These are phyloP conservation scores for Aurelia aurita complex sp. Pacific DNA, from an alignment of 30 jellyfish, hydroid and myxozoan genomes.

Conservation along the genomic window DNA sequence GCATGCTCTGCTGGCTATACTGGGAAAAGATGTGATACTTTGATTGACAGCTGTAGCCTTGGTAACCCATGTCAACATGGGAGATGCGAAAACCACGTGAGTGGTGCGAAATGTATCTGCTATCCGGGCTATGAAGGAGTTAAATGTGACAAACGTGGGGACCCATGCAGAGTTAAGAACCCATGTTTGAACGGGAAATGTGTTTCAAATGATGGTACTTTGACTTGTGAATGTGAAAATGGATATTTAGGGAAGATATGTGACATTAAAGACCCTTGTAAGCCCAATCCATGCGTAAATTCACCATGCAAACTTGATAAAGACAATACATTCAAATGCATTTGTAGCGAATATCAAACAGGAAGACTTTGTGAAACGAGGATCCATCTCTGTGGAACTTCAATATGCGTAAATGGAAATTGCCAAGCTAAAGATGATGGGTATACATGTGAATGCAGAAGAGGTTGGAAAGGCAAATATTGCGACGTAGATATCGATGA, in stretches of 20 bases:
- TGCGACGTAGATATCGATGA: conserved; percentile 66
- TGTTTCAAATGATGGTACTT: not conserved
- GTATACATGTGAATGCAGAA: conserved; percentile 39
- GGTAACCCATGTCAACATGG: conserved; percentile 69
- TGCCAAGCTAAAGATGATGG: conserved; percentile 23
- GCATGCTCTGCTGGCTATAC: conserved; percentile 55
- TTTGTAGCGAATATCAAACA: conserved; percentile 33
- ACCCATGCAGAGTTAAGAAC: conserved; percentile 39
- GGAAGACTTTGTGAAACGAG: conserved; percentile 60
- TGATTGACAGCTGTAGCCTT: conserved; percentile 42
- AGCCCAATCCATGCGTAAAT: conserved; percentile 63
- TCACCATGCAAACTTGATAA: conserved; percentile 19
- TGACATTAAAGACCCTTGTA: conserved; percentile 53
- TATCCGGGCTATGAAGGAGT: conserved; percentile 61
- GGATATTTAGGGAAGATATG: conserved; percentile 54
- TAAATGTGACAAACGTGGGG: conserved; percentile 39
- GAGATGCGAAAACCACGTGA: conserved; percentile 33
- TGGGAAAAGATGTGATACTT: conserved; percentile 52
- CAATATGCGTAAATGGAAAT: conserved; percentile 62
- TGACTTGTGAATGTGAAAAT: conserved; percentile 41
- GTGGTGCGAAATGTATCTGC: conserved; percentile 52
- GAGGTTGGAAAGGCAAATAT: conserved; percentile 57
- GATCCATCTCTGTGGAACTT: conserved; percentile 54
- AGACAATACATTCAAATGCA: conserved; percentile 27
- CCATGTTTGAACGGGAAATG: conserved; percentile 70